Evolutionary conservation across 2,113 vertebrate species (phyloP), one percentile per base, ranked within the genome.

Genomic region (Xiphorhynchus elegans): DNA sequence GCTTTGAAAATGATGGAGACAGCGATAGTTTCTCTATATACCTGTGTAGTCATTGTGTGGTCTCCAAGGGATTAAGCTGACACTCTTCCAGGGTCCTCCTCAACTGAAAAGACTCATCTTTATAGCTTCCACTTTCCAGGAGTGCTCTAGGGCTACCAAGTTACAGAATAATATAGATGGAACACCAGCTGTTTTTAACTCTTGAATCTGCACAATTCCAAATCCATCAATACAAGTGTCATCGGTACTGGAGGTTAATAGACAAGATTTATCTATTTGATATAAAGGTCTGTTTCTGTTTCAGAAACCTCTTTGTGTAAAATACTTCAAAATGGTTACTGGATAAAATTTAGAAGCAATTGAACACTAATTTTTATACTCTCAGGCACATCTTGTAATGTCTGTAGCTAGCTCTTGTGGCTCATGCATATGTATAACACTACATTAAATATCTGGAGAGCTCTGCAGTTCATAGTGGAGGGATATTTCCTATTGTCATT

Each of bases 71-170:
- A 39, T 72, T 62, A 62, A 49, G 10, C 3, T 29, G 46, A 19
- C 9, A 33, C 3, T 42, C n/a, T 39, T 69, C 50, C 1, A 4
- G 44, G 76, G n/a, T 5, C 31, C 10, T 74, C 17, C 56, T 70
- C 19, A 79, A 16, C 46, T 53, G 17, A 3, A 85, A 40, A 62
- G 24, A 29, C 31, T 56, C 40, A 35, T 1, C 8, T 79, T 91
- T 60, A 62, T 2, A 47, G 5, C 7, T 42, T 72, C 9, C 16
- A 9, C 17, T 62, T 88, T 76, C 29, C 56, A 53, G 42, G 19
- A 70, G 21, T 7, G 5, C 28, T 47, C 26, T 21, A 56, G 33
- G 5, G 33, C 7, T 86, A 50, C 11, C 0, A 0, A 66, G 19
- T 35, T 31, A 58, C 14, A 64, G 33, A 69, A 82, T 64, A 66